Conservation (phyloP, 2,888 invertebrate genomes). For the Chouioia cunea region DNA sequence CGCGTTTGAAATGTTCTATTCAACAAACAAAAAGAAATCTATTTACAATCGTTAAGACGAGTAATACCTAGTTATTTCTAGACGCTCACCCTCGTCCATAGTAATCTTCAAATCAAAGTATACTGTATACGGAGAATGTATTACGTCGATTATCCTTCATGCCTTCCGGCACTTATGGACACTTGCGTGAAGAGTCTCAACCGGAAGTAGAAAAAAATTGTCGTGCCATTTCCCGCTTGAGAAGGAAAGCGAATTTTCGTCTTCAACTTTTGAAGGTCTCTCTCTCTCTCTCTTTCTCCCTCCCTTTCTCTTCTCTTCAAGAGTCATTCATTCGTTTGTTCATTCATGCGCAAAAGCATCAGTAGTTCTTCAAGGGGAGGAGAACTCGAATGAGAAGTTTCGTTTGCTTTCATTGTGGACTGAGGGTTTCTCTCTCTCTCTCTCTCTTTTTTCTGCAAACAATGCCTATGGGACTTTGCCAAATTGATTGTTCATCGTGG, state of each 20-base stretch:
- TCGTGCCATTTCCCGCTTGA: neutral
- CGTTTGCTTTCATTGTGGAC: constrained; percentile 25
- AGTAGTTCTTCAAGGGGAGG: constrained; percentile 29
- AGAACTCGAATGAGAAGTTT: constrained; percentile 14
- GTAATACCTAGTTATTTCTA: too few relatives aligned
- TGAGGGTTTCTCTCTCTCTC: neutral
- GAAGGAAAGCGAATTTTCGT: constrained; percentile 34
- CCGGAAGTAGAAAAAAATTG: constrained; percentile 11
- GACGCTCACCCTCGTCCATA: too few relatives aligned
- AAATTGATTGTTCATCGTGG: constrained; percentile 35
- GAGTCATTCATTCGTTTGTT: constrained; percentile 34
- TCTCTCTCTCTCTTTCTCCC: constrained; percentile 6
- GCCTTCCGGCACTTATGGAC: neutral
- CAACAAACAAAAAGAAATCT: too few relatives aligned
- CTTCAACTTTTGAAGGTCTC: constrained; percentile 13
- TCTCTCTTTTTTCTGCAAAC: constrained; percentile 22
- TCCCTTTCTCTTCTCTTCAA: constrained; percentile 20
- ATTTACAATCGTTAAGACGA: too few relatives aligned
- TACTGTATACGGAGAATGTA: too few relatives aligned
- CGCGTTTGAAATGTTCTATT: too few relatives aligned
- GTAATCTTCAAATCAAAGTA: too few relatives aligned
- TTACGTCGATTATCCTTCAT: neutral
- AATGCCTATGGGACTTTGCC: constrained; percentile 11
- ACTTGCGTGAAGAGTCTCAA: neutral
- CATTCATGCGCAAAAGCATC: constrained; percentile 33